Conservation (phyloP, 2,113 vertebrate species). For the Erpornis zantholeuca region DNA sequence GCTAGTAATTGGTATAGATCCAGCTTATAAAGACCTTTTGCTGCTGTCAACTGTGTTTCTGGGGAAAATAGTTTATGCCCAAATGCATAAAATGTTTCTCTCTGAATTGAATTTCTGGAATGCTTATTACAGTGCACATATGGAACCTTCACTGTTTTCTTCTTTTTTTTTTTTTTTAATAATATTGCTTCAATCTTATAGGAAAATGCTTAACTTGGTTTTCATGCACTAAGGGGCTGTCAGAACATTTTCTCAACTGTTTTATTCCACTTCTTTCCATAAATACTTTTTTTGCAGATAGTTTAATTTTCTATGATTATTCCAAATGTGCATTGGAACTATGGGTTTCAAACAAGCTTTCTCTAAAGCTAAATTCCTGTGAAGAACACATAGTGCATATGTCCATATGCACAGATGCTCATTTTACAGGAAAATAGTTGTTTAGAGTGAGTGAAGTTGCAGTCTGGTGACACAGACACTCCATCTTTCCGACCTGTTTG, state of each 20-base stretch:
- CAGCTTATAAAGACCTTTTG: neutral
- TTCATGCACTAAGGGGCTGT: neutral
- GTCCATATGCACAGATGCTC: neutral
- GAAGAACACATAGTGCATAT: neutral
- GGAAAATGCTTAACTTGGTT: neutral
- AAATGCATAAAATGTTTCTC: neutral
- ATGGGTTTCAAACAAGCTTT: neutral
- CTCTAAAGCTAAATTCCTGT: neutral
- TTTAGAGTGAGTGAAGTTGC: neutral
- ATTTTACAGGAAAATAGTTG: neutral
- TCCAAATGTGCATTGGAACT: neutral
- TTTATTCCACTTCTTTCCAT: neutral
- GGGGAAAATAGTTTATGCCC: neutral
- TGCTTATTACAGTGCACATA: neutral
- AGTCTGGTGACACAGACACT: neutral
- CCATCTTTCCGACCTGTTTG: neutral
- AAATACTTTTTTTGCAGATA: neutral
- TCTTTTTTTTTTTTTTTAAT: neutral
- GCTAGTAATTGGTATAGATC: neutral
- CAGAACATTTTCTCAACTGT: neutral
- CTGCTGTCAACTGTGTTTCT: neutral
- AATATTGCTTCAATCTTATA: neutral
- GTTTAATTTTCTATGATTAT: neutral
- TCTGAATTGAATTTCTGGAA: neutral
- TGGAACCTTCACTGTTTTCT: neutral